phyloP scores from a whole-genome alignment of 2,888 invertebrate genomes.

The Perithous albicinctus region DNA sequence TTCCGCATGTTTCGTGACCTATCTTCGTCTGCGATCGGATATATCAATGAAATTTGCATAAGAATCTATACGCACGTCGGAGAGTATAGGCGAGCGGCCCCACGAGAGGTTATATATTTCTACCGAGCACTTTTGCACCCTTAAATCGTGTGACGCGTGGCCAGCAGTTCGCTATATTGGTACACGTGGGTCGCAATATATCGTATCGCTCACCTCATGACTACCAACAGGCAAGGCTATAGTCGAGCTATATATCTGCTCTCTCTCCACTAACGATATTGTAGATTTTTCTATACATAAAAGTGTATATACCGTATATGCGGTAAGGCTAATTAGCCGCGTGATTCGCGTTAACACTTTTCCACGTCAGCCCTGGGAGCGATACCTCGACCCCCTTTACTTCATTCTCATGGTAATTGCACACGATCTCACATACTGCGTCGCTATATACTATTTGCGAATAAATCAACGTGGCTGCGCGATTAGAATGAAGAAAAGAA shows the following conservation, averaged over 20 bases:
- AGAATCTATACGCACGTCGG: slow-evolving; percentile 82
- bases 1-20: slow-evolving; percentile 67
- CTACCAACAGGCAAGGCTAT: background rate
- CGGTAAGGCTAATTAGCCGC: slow-evolving; percentile 48
- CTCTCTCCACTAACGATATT: background rate
- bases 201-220: slow-evolving; percentile 19
- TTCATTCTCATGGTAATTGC: slow-evolving; percentile 46
- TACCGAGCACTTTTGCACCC: slow-evolving; percentile 52
- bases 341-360: slow-evolving; percentile 57
- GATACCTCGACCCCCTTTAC: slow-evolving; percentile 38
- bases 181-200: slow-evolving; percentile 21
- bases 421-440: slow-evolving; percentile 34
- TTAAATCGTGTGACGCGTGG: slow-evolving; percentile 47
- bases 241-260: background rate
- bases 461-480: slow-evolving; percentile 30
- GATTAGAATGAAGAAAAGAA: slow-evolving; percentile 2
- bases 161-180: slow-evolving; percentile 18
- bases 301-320: slow-evolving; percentile 8
- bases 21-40: slow-evolving; percentile 79
- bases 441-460: slow-evolving; percentile 35
- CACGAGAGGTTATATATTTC: slow-evolving; percentile 56
- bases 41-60: slow-evolving; percentile 84
- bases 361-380: slow-evolving; percentile 48
- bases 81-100: slow-evolving; percentile 58
- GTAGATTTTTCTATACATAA: background rate